Evolutionary conservation across 2,797 vertebrate species (phyloP).

Genomic region (Cyclura pinguis): DNA sequence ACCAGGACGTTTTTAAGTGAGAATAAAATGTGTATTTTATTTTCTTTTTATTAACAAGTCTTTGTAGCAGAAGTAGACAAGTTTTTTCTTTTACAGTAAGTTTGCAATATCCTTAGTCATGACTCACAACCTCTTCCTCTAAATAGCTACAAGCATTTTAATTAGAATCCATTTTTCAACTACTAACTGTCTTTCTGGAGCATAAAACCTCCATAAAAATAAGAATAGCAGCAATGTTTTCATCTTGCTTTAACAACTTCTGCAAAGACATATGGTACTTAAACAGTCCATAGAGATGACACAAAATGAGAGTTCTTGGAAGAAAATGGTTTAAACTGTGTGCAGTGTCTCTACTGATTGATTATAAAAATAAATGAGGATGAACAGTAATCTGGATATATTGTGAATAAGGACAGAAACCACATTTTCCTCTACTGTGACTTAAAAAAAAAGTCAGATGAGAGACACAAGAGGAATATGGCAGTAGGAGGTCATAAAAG

Average conservation of each 20-base stretch:
- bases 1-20: neutral
- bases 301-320: slow-evolving; percentile 10
- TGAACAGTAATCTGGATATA: neutral
- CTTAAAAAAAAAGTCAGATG: neutral
- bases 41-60: neutral
- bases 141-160: slow-evolving; percentile 33
- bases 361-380: slow-evolving; percentile 1
- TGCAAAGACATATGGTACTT: slow-evolving; percentile 19
- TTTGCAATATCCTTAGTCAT: slow-evolving; percentile 1
- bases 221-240: slow-evolving; percentile 8
- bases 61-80: neutral
- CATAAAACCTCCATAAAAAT: neutral
- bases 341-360: neutral
- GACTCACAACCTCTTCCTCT: neutral
- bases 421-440: neutral
- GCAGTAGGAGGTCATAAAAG: neutral
- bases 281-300: slow-evolving; percentile 5
- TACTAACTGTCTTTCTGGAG: slow-evolving; percentile 6
- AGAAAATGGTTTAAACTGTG: neutral
- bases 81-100: neutral
- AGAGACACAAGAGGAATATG: neutral
- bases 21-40: neutral
- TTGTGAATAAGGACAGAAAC: neutral
- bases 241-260: neutral
- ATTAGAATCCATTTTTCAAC: slow-evolving; percentile 8